Base-by-base conservation (phyloP, 2,113 vertebrate species). In the Dendropsophus ebraccatus region DNA sequence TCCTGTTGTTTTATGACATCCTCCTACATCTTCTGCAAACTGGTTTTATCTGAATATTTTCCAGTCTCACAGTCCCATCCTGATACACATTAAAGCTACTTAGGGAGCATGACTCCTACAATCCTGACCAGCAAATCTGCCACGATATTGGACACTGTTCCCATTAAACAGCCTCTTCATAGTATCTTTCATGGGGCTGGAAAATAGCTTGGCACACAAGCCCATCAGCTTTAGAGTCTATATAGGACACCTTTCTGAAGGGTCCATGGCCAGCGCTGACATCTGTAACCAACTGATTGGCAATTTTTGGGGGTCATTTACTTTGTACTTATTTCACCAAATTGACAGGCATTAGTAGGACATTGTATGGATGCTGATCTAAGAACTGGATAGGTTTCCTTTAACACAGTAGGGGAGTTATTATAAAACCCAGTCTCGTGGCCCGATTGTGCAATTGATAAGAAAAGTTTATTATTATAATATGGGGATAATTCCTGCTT, bases 21-120 rank as follows among this genome's bases (percentile, higher is more conserved):
- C 28, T 67, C 73, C 74, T 32, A 78, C 83, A 50, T 84, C 82
- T 84, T 65, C 81, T 28, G 17, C 30, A 12, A 5, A 16, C 47
- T 60, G 67, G 60, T 58, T 65, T 13, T 35, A 65, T 41, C 83
- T 32, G 17, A 16, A 19, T 16, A 4, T 54, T 54, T 5, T 4
- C 21, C 32, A 45, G 28, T 82, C 37, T 14, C 37, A 19, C 78
- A 65, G 65, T 47, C 69, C 14, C 41, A 41, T 41, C 41, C 41
- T 41, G 41, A 41, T 41, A 41, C 41, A 41, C 41, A 41, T 41
- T 41, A 41, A 3, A 41, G 41, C 41, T 41, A 41, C 3, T 41
- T 41, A 41, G 8, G 41, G 41, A 41, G 41, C 8, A 41, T 41
- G 41, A 41, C 41, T 41, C 41, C 41, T 41, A 41, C 41, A 41